Percentiles rank a stretch among this genome's conserved stretches.
These are phyloP conservation scores for Crocallis elinguaria DNA, from an alignment of 2,888 invertebrate species.

Conservation along the genomic window DNA sequence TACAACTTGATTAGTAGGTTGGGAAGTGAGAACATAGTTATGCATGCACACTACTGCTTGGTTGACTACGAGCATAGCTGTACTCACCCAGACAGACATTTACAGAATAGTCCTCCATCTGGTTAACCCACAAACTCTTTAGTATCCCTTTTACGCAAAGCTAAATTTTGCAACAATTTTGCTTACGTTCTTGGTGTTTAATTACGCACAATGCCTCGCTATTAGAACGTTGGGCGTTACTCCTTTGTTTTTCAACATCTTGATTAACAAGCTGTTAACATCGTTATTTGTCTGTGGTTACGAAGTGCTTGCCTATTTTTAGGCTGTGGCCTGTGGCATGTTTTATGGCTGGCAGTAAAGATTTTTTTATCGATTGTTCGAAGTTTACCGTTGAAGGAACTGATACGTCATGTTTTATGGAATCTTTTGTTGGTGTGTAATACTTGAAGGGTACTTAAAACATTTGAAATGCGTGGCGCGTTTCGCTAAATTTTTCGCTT, in stretches of 20 bases:
- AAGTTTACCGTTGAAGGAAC: not conserved
- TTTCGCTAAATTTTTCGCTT: no score
- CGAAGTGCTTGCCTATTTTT: not conserved
- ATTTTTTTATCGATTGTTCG: slow-evolving; percentile 7
- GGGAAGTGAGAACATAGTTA: no score
- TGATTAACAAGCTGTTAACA: slow-evolving; percentile 12
- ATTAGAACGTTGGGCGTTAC: slow-evolving; percentile 7
- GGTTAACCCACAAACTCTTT: not conserved
- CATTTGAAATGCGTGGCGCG: no score
- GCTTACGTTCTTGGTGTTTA: slow-evolving; percentile 8
- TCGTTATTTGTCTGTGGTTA: not conserved
- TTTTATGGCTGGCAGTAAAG: slow-evolving; percentile 4
- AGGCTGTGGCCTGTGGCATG: not conserved
- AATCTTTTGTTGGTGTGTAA: not conserved
- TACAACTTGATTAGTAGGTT: no score
- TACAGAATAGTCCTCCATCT: no score
- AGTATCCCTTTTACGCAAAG: not conserved
- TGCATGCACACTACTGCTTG: no score
- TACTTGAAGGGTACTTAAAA: no score
- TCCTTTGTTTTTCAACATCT: slow-evolving; percentile 12
- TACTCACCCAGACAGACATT: no score
- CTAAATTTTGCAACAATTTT: not conserved
- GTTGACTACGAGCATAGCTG: no score
- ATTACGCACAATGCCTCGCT: not conserved
- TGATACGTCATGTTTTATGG: not conserved